phyloP scores from a whole-genome alignment of 2,113 vertebrate species.

The Dolichotis patagonum region DNA sequence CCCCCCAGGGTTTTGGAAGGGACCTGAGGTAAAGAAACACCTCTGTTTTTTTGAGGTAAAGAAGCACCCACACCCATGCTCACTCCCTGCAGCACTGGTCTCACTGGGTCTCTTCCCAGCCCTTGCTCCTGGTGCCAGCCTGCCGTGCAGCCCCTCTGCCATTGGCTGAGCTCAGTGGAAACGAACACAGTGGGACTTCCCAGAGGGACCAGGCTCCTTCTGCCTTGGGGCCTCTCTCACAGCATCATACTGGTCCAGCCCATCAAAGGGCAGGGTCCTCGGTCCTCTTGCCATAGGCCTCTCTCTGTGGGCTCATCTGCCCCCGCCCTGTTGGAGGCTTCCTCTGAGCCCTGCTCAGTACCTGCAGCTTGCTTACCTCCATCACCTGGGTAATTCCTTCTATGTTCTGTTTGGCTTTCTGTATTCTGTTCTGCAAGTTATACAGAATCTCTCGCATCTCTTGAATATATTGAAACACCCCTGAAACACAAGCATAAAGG shows the following conservation, averaged over 20 bases:
- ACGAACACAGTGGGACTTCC: background rate
- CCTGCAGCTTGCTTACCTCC: constrained; percentile 74
- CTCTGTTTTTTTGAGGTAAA: too few relatives aligned
- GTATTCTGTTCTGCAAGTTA: constrained; percentile 85
- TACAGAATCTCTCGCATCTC: constrained; percentile 81
- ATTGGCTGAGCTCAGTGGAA: background rate
- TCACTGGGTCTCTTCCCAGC: rapidly evolving
- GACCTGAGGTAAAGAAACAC: too few relatives aligned
- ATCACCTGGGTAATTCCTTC: constrained; percentile 83
- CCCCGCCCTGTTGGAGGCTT: background rate
- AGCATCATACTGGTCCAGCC: rapidly evolving
- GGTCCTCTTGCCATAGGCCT: background rate
- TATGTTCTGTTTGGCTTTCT: constrained; percentile 85
- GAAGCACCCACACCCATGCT: too few relatives aligned
- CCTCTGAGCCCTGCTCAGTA: rapidly evolving
- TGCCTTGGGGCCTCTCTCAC: background rate
- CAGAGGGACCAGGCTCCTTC: background rate
- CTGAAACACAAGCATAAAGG: constrained; percentile 47
- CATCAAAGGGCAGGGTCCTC: rapidly evolving
- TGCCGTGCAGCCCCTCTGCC: rapidly evolving
- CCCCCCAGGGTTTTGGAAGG: too few relatives aligned
- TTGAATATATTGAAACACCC: constrained; percentile 84
- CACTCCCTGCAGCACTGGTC: too few relatives aligned
- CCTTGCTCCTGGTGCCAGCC: rapidly evolving
- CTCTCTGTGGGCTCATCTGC: rapidly evolving